Evolutionary conservation across 2,888 invertebrate genomes (phyloP).

Genomic region (Abrostola triplasia): DNA sequence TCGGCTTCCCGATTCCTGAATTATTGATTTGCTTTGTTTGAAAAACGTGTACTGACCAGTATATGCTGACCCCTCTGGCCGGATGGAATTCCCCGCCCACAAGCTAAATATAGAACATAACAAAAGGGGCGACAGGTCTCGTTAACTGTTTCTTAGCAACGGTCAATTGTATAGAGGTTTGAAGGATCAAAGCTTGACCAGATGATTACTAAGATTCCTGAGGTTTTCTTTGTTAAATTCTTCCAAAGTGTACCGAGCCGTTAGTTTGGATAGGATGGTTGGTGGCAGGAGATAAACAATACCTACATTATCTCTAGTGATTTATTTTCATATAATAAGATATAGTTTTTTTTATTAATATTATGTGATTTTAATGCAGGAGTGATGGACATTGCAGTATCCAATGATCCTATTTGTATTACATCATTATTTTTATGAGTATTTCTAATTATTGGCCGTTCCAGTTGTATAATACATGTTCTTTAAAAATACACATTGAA

Average conservation of each 20-base stretch:
- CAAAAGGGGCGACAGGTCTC: slow-evolving; percentile 50
- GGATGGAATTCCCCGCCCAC: slow-evolving; percentile 37
- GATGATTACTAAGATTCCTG: slow-evolving; percentile 61
- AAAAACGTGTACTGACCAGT: slow-evolving; percentile 58
- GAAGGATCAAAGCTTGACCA: slow-evolving; percentile 65
- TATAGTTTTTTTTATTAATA: too few species aligned
- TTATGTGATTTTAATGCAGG: too few species aligned
- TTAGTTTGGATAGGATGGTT: slow-evolving; percentile 21
- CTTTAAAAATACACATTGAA: too few species aligned
- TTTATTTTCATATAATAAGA: too few species aligned
- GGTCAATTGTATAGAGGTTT: slow-evolving; percentile 50
- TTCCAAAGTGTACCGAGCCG: slow-evolving; percentile 15
- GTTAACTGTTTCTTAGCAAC: slow-evolving; percentile 60
- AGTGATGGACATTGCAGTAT: too few species aligned
- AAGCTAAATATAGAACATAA: slow-evolving; percentile 51
- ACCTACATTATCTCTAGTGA: too few species aligned
- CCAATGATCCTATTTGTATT: too few species aligned
- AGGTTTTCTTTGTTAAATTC: slow-evolving; percentile 51
- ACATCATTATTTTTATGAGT: too few species aligned
- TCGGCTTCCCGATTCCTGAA: slow-evolving; percentile 59
- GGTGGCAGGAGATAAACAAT: neutral
- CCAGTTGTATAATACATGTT: too few species aligned
- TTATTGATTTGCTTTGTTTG: slow-evolving; percentile 73
- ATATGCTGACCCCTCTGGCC: slow-evolving; percentile 52
- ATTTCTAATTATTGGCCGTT: too few species aligned